Evolutionary conservation across 2,797 vertebrate species (phyloP).

Genomic region (Manis crassicaudata): DNA sequence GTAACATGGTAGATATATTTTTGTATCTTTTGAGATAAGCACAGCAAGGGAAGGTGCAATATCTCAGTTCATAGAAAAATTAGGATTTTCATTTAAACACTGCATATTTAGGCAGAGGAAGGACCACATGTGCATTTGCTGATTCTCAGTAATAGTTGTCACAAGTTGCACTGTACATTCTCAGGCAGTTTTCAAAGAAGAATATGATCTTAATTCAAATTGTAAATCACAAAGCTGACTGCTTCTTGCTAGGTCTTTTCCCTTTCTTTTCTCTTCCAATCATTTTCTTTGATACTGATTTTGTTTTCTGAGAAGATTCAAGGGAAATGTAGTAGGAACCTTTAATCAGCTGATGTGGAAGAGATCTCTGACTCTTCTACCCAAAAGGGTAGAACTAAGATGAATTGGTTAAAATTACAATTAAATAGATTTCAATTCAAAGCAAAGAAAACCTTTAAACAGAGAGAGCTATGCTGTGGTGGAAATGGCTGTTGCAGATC

Average conservation of each 20-base stretch:
- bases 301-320: conserved; percentile 21
- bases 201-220: conserved; percentile 40
- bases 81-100: conserved; percentile 33
- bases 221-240: conserved; percentile 2
- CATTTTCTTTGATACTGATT: conserved; percentile 15
- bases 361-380: not conserved
- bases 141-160: not conserved
- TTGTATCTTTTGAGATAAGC: conserved; percentile 19
- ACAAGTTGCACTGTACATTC: not conserved
- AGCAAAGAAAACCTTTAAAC: conserved; percentile 26
- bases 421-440: conserved; percentile 4
- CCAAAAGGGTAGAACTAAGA: not conserved
- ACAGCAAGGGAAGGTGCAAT: not conserved
- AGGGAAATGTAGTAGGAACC: not conserved
- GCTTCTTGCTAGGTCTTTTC: not conserved
- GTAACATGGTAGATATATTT: not conserved
- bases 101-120: not conserved
- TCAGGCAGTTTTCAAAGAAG: conserved; percentile 34
- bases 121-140: not conserved
- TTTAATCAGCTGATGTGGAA: not conserved
- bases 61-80: not conserved
- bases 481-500: not conserved
- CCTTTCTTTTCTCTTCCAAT: not conserved
- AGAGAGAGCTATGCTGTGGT: not conserved
- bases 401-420: not conserved